Conservation (phyloP, 2,888 invertebrate genomes). For the Hirtodrosophila trivittata region DNA sequence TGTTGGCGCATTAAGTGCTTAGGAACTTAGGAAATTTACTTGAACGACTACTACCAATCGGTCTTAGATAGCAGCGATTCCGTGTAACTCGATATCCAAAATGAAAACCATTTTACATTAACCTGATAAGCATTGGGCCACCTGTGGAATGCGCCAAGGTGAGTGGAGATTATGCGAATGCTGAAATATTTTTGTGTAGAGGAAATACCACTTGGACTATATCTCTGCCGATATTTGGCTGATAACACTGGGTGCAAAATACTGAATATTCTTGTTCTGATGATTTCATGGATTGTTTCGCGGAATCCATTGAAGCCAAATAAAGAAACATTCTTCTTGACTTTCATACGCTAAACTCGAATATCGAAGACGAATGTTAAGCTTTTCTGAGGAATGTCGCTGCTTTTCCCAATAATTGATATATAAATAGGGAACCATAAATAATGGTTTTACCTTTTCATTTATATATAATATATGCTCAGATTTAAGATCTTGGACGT, state of each 20-base stretch:
- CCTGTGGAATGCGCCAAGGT: slow-evolving; percentile 11
- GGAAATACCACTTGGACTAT: slow-evolving; percentile 32
- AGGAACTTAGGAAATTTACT: too few relatives aligned
- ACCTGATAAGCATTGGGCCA: slow-evolving; percentile 18
- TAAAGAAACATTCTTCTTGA: too few relatives aligned
- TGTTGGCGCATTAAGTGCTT: slow-evolving; percentile 5
- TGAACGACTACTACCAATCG: too few relatives aligned
- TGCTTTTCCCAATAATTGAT: too few relatives aligned
- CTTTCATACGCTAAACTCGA: too few relatives aligned
- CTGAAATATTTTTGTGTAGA: slow-evolving; percentile 27
- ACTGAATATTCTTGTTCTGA: slow-evolving; percentile 43
- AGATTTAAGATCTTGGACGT: too few relatives aligned
- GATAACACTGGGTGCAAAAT: slow-evolving; percentile 40
- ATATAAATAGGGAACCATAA: too few relatives aligned
- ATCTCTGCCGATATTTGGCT: slow-evolving; percentile 33
- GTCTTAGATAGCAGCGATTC: slow-evolving; percentile 17
- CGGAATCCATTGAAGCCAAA: slow-evolving; percentile 47
- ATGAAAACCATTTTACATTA: not conserved
- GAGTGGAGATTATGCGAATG: slow-evolving; percentile 17
- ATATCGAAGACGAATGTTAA: too few relatives aligned
- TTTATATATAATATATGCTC: too few relatives aligned
- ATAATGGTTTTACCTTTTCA: too few relatives aligned
- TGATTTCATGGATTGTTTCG: slow-evolving; percentile 63
- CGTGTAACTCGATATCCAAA: slow-evolving; percentile 3
- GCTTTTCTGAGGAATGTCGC: too few relatives aligned